Base-by-base conservation (phyloP, 1,140 invertebrate species). In the Papilio glaucus region DNA sequence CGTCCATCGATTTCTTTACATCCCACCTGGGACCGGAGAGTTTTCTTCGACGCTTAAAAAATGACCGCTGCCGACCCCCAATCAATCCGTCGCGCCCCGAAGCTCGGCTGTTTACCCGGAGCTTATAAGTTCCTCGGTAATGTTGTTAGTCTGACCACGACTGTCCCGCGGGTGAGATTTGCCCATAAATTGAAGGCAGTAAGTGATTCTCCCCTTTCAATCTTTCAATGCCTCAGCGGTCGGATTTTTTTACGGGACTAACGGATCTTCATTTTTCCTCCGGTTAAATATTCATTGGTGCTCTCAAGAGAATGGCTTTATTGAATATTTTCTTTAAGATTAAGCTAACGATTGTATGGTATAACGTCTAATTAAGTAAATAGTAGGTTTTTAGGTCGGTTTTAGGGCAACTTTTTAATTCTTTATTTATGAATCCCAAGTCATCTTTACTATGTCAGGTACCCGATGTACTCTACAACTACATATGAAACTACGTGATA, bases 161-260 rank as follows among this genome's bases (percentile, higher is more conserved):
- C 45, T 38, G 71, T 86, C 86, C 84, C 87, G 38, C 37, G 85
- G 86, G 87, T 75, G 72, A 85, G 85, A 89, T 89, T 85, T 84
- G 62, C 80, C 84, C 79, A 87, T 89, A 89, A 87, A 89, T 89
- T 87, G 84, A 72, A 75, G 71, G 76, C 72, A 77, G 71, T 85
- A 89, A 89, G 86, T 87, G 87, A 86, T 86, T 86, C 77, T 69
- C 83, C 84, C 85, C 85, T 86, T 85, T 89, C 87, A 87, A 89
- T 89, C 87, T 89, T 84, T 83, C 84, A 82, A 88, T 87, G 82
- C 84, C 83, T 81, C 68, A 4, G 74, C 68, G 77, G 72, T 73
- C 77, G 65, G 62, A 83, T 84, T 84, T 84, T 85, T 86, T 86
- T 74, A 57, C 57, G 15, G 69, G 29, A 26, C 72, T 71, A 76